Base-by-base conservation (phyloP, 2,113 vertebrate species). In the Calonectris borealis region DNA sequence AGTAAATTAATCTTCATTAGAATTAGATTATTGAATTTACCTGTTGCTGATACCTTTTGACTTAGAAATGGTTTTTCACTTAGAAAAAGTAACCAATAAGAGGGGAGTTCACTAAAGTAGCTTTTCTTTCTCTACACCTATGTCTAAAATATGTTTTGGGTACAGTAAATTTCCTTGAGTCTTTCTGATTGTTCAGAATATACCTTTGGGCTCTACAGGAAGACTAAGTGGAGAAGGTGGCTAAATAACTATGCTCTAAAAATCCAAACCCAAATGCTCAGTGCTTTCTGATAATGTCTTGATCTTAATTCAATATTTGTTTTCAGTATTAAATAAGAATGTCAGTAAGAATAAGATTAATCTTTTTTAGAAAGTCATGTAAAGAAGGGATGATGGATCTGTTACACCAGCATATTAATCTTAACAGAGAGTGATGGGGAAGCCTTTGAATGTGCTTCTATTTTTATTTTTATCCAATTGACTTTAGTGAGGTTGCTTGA, bases 1-100 rank as follows among this genome's bases (percentile, higher is more conserved):
- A 97, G 96, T 97, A 98, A 98, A 98, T 98, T 98, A 86, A 98
- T 98, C 98, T 99, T 99, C 98, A 98, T 98, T 98, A 98, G 88
- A 96, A 96, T 96, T 97, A 98, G 83, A 97, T 98, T 94, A 87
- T 91, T 97, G 95, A 96, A 95, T 97, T 95, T 94, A 96, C 91
- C 93, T 97, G 87, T 94, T 96, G 86, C 78, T 96, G 90, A 96
- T 96, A 78, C 92, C 93, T 97, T 93, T 97, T 98, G 98, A 98
- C 92, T 97, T 95, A 81, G 18, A 92, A 69, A 68, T n/a, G 64
- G 5, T 58, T 93, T 40, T 55, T 16, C 38, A 70, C 55, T 87
- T 90, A 36, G 26, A 57, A 94, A 80, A 86, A 60, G 27, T 96
- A 72, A 80, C 21, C 25, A 77, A 20, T 85, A 80, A 73, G 38